Percentiles rank a stretch among this genome's conserved stretches.
These are phyloP conservation scores for Darevskia mixta DNA, from an alignment of 2,797 vertebrate genomes.

Conservation along the genomic window DNA sequence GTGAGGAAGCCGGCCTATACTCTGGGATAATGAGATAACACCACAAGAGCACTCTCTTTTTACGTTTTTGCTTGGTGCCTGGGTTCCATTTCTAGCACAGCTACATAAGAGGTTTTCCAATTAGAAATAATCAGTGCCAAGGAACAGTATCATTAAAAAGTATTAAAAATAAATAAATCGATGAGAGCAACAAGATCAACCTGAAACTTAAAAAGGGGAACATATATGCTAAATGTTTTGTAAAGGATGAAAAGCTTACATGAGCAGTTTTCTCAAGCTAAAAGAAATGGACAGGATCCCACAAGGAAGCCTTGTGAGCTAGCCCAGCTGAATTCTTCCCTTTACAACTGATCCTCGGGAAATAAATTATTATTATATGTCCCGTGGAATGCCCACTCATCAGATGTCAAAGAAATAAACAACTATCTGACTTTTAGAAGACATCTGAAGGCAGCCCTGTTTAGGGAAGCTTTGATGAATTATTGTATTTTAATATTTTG, in stretches of 20 bases:
- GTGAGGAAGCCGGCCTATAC: constrained; percentile 55
- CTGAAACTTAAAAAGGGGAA: not conserved
- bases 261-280: not conserved
- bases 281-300: not conserved
- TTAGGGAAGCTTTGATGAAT: too few species aligned
- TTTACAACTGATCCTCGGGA: not conserved
- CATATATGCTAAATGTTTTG: not conserved
- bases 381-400: too few species aligned
- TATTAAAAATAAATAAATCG: not conserved
- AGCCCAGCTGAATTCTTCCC: not conserved
- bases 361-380: too few species aligned
- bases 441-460: too few species aligned
- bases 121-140: constrained; percentile 21
- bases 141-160: constrained; percentile 11
- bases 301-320: not conserved
- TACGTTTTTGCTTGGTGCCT: constrained; percentile 55
- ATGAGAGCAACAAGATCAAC: not conserved
- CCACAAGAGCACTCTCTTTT: constrained; percentile 37
- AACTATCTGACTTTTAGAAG: too few species aligned
- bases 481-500: too few species aligned
- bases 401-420: too few species aligned
- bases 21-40: constrained; percentile 73
- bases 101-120: constrained; percentile 23
- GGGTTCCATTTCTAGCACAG: too few species aligned
- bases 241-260: not conserved